Evolutionary conservation across 1,140 invertebrate genomes (phyloP).

Genomic region (Drosophila arizonae): DNA sequence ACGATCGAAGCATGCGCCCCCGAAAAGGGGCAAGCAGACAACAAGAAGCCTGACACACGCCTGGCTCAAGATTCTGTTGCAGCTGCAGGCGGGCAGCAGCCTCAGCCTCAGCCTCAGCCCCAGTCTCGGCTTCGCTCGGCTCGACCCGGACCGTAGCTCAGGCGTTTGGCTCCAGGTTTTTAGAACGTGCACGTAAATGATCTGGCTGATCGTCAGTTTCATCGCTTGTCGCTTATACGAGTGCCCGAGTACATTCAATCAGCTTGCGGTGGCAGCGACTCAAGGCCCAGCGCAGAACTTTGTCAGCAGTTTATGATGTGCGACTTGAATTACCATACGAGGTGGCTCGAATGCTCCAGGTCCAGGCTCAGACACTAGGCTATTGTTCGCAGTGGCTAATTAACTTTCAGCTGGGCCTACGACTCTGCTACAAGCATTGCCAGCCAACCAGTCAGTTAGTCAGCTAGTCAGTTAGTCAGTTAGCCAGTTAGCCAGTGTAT

Average conservation of each 20-base stretch:
- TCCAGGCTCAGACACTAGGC: constrained; percentile 6
- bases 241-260: constrained; percentile 36
- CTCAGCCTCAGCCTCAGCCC: not conserved
- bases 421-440: not conserved
- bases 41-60: constrained; percentile 62
- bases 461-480: constrained; percentile 10
- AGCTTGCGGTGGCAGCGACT: constrained; percentile 65
- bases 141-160: not conserved
- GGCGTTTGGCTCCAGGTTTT: not conserved
- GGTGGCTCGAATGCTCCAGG: constrained; percentile 30
- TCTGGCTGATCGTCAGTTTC: constrained; percentile 20
- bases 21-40: constrained; percentile 16
- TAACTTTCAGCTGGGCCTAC: constrained; percentile 18
- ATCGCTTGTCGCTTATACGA: constrained; percentile 21
- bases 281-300: constrained; percentile 52
- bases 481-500: constrained; percentile 8
- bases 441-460: constrained; percentile 1
- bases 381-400: constrained; percentile 29
- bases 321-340: constrained; percentile 64
- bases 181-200: constrained; percentile 31
- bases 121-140: no score
- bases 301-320: constrained; percentile 71
- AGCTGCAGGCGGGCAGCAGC: not conserved
- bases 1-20: constrained; percentile 27
- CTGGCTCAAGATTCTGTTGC: not conserved